Evolutionary conservation across 2,797 vertebrate species (phyloP), one percentile per base, ranked within the genome.

Genomic region (Phrynocephalus guinanensis): DNA sequence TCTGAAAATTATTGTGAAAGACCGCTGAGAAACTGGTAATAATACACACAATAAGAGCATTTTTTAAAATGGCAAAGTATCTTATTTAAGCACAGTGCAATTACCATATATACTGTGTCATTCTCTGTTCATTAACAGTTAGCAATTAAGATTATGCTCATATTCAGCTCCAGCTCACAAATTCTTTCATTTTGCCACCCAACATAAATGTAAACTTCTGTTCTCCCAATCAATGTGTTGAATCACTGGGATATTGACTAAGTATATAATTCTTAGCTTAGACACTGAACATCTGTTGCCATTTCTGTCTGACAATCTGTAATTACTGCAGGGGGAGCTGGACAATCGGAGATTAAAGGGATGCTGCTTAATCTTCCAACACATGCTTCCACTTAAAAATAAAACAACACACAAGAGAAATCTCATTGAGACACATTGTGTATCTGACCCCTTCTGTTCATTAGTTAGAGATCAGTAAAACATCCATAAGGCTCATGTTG

Each of bases 221-320:
- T 79, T 85, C 92, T 85, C 84, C 89, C 84, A 79, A 90, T 88
- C 88, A 89, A 87, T 93, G 93, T 90, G 82, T 91, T 94, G 95
- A 93, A 92, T 96, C 94, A 91, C 93, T 93, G 89, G 95, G 94
- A 95, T 94, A 94, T 96, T 94, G 92, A 94, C 86, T 97, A 96
- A 97, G 95, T 96, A 96, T 95, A 95, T 97, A 97, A 97, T 96
- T 96, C 97, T 97, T 93, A 96, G 96, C 93, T 96, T 95, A 97
- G 97, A 97, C 92, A 22, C 93, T 82, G 94, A 96, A 96, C 98
- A 98, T 97, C 97, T 98, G 97, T 96, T 96, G 96, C 95, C 94
- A 95, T 98, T 97, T 97, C 89, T 93, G 88, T 94, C 88, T 79
- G 95, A 96, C 93, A 95, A 96, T 92, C 90, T 94, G 95, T 98